Base-by-base conservation (phyloP, 2,888 invertebrate species). In the Stenoptilia bipunctidactyla region DNA sequence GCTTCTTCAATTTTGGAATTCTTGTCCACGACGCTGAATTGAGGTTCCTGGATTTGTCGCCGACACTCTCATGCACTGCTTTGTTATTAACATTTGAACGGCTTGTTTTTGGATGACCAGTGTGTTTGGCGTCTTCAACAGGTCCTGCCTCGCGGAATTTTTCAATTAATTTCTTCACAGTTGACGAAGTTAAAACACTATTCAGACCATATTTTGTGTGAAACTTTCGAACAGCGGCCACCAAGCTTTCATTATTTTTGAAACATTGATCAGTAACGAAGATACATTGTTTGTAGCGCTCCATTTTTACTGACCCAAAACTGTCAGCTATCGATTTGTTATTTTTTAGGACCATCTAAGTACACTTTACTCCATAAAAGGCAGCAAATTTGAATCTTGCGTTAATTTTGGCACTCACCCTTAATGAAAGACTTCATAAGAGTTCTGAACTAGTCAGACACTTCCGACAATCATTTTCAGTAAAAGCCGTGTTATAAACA, bases 101-200 rank as follows among this genome's bases (percentile, higher is more conserved):
- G 38, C 43, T 47, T 44, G 49, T 40, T 46, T 43, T 51, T 48
- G 50, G 47, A 50, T 50, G 47, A 44, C 44, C 49, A 47, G 51
- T 41, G 37, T 41, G 43, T 48, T 47, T 45, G 36, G 36, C 33
- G 36, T 57, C 52, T 39, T 47, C 47, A 56, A 58, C 42, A 39
- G 49, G 55, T 52, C 50, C 51, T 43, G 50, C 52, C 43, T 56
- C 50, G 45, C 45, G 46, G 46, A 52, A 55, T 54, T 53, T 57
- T 49, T 52, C 45, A 50, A 51, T 52, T 46, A 56, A 40, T 53
- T 50, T 53, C 39, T 51, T 55, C 49, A 55, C 48, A 53, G 52
- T 55, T 50, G 52, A 50, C 41, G 45, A 47, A 51, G 45, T 51
- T 48, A 48, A 46, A 46, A 36, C 47, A 50, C 40, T 51, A 50